Evolutionary conservation across 2,797 vertebrate species (phyloP), one percentile per base, ranked within the genome.

Genomic region (Catharus ustulatus): DNA sequence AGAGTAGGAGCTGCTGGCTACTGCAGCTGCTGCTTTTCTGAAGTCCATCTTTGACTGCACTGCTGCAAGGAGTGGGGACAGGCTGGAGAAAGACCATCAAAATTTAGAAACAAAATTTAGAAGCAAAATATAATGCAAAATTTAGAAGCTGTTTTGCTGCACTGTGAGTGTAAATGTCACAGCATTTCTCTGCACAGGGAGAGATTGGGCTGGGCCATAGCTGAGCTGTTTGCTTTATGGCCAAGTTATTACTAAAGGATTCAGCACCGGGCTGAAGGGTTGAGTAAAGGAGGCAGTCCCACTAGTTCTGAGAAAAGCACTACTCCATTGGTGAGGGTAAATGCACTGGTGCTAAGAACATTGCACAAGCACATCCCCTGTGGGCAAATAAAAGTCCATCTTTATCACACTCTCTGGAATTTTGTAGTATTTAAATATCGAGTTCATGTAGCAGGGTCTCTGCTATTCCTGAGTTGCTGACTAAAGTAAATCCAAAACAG

Each of bases 401-500:
- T 89, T 89, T 84, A 81, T 87, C 9, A 0, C 1, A 2, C 13
- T 58, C 34, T 46, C 85, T 77, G 74, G 91, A 94, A 91, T 76
- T 91, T 73, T 52, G 73, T 62, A 82, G 30, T 76, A 88, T 78
- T 92, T 92, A 76, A 94, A 84, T 74, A 67, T 76, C 52, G 45
- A 74, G 59, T 68, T 88, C 75, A 15, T 1, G 1, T 61, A 68
- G 34, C 36, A 82, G 64, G 74, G 71, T 88, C 64, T 90, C 90
- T 79, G 64, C 79, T 96, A 90, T 87, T 94, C 77, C 64, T 61
- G 61, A 15, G 21, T 16, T 1, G 34, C 87, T 94, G 77, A 93
- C 63, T 90, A 61, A 88, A 91, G 87, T 84, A 90, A 95, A 95
- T 68, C 77, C 74, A 57, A 94, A 95, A 17, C 54, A 88, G 49